Base-by-base conservation (phyloP, 2,888 invertebrate species). In the Hemistola chrysoprasaria region DNA sequence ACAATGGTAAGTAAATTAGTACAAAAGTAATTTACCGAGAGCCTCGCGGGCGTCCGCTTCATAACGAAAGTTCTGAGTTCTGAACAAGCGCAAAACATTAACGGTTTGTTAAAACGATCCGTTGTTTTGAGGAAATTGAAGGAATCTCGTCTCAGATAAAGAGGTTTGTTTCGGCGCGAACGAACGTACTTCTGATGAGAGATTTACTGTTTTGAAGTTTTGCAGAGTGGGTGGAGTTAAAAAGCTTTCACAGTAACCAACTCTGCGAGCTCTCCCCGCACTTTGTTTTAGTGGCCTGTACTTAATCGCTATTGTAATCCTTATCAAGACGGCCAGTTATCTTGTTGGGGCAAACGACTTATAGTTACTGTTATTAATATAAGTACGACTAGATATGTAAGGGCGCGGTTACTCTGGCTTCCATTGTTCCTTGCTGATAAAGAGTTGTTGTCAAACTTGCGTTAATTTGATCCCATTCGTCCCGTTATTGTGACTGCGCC, bases 191-290 rank as follows among this genome's bases (percentile, higher is more conserved):
- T 46, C 22, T 37, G 39, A 68, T 64, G 64, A 63, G 62, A 57
- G 66, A 70, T 75, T 71, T 66, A 67, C 72, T 61, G 68, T 65
- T 71, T 73, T 71, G 64, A 76, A 81, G 70, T 76, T 78, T 63
- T 47, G 65, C 65, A 68, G 62, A 58, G 59, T 53, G 29, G 53
- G 47, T 54, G 49, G 45, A 51, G 53, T 53, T 70, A 61, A 73
- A 78, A 76, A 71, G 74, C 71, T 76, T 74, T 76, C 60, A 49
- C 16, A 16, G 16, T n/a, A 61, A 65, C 66, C 61, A 50, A 62
- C 55, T 60, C 60, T 48, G 46, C 59, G 51, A 56, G 60, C 60
- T 50, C 55, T 49, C 50, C 43, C 46, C 49, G 58, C 57, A 65
- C 69, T 77, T 73, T 76, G 75, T 73, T 67, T 73, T 50, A 52